Base-by-base conservation (phyloP, 2,797 vertebrate species). In the Pangasius sanitwongsei region DNA sequence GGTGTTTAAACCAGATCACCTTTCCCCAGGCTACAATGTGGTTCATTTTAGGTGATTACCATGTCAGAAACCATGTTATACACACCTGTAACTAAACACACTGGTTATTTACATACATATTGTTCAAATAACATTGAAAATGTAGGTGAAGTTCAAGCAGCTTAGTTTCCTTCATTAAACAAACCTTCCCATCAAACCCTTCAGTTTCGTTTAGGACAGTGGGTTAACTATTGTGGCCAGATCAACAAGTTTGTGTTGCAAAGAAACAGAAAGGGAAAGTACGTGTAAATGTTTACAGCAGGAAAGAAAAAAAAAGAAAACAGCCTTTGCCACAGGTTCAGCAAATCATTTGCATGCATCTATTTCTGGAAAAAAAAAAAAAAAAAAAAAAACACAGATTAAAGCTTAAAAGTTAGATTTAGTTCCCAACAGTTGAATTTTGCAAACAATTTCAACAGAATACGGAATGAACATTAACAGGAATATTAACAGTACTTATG, bases 291-390 rank as follows among this genome's bases (percentile, higher is more conserved):
- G 12, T 23, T 69, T 34, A 80, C 6, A 81, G 37, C 8, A 16
- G 0, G 3, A 63, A 12, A 34, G 34, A 65, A 84, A 23, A 59
- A 13, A n/a, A 81, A 59, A n/a, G 11, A 44, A 41, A 31, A 53
- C 83, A 69, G 55, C 83, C 69, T 34, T 74, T 37, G 15, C 37
- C 85, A 75, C 61, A 83, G 61, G 48, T 65, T 83, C 67, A 75
- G 81, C 23, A 0, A 28, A 6, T 80, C 85, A 83, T 83, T 77
- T 84, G 59, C 85, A 89, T 89, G 85, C 84, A 53, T 48, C 18
- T 18, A 65, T n/a, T 72, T 70, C 4, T 15, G 70, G 28, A 20
- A 78, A 41, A 3, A 0, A 28, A 34, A 5, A 78, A 41, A 3
- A 0, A 28, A 34, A 5, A 31, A 37, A 37, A 37, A 41, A 3